phyloP scores from a whole-genome alignment of 2,888 invertebrate genomes.

The Agrotis clavis region DNA sequence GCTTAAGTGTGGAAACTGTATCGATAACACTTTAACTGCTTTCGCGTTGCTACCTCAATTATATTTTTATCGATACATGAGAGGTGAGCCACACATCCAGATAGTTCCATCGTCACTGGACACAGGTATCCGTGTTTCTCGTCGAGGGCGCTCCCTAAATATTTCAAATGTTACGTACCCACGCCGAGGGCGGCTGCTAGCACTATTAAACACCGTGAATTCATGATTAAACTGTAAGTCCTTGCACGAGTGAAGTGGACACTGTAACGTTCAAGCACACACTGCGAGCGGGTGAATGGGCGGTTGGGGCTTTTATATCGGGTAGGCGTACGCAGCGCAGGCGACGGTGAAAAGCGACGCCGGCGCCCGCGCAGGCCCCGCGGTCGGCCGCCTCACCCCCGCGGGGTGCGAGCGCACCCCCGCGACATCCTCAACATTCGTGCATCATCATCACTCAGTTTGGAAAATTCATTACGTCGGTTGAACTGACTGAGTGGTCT shows the following conservation, averaged over 20 bases:
- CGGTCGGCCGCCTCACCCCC: conserved; percentile 61
- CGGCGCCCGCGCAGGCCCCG: conserved; percentile 77
- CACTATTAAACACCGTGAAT: conserved; percentile 91
- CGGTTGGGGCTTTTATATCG: conserved; percentile 89
- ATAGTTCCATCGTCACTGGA: conserved; percentile 70
- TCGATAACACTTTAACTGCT: conserved; percentile 78
- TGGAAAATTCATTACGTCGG: conserved; percentile 32
- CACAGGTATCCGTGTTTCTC: conserved; percentile 58
- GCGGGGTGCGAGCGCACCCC: conserved; percentile 63
- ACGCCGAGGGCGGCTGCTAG: conserved; percentile 93
- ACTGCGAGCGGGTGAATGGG: conserved; percentile 91
- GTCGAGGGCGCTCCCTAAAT: conserved; percentile 82
- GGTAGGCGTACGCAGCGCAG: conserved; percentile 84
- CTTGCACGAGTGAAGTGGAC: conserved; percentile 88
- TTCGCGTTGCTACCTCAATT: conserved; percentile 74
- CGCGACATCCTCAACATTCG: conserved; percentile 53
- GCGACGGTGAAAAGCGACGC: conserved; percentile 85
- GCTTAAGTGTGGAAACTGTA: conserved; percentile 76
- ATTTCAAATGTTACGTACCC: conserved; percentile 92
- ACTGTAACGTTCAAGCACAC: conserved; percentile 90
- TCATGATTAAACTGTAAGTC: conserved; percentile 89
- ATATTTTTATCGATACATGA: conserved; percentile 68
- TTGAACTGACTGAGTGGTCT: conserved; percentile 9
- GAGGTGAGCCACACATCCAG: conserved; percentile 64
- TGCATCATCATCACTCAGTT: conserved; percentile 50